Conservation (phyloP, 2,888 invertebrate species). For the Hypercompe scribonia region DNA sequence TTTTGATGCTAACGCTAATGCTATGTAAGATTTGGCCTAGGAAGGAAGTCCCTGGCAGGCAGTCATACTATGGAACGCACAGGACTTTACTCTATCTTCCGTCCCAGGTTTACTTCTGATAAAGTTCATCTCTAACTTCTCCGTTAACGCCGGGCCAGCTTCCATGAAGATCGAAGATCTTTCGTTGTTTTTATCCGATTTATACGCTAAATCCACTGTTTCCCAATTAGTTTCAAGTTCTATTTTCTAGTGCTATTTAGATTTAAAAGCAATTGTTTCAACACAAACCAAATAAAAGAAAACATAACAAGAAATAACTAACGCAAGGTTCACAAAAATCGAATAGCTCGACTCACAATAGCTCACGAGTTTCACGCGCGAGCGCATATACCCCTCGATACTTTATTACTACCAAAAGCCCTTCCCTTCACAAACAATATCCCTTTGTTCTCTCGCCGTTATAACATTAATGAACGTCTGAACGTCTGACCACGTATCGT, state of each 20-base stretch:
- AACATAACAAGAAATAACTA: not conserved
- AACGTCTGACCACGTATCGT: conserved; percentile 52
- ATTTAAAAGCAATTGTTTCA: not conserved
- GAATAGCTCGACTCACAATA: conserved; percentile 17
- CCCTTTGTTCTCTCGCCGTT: conserved; percentile 62
- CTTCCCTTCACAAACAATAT: conserved; percentile 62
- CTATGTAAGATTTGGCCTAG: too few species aligned
- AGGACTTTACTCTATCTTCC: not conserved
- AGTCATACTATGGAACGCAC: too few species aligned
- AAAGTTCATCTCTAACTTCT: not conserved
- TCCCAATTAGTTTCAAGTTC: not conserved
- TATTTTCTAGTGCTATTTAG: too few species aligned
- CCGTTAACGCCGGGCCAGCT: not conserved
- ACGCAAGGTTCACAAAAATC: not conserved
- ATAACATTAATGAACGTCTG: conserved; percentile 59
- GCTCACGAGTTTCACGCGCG: conserved; percentile 21
- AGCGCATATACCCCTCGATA: conserved; percentile 23
- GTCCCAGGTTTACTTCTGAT: not conserved
- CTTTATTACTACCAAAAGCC: conserved; percentile 39
- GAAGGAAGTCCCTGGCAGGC: too few species aligned
- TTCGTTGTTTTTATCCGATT: too few species aligned
- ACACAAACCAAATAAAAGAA: not conserved
- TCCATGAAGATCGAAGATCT: too few species aligned
- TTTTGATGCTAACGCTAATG: too few species aligned
- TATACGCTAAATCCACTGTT: not conserved